Base-by-base conservation (phyloP, 2,113 vertebrate genomes). In the Gobio gobio region DNA sequence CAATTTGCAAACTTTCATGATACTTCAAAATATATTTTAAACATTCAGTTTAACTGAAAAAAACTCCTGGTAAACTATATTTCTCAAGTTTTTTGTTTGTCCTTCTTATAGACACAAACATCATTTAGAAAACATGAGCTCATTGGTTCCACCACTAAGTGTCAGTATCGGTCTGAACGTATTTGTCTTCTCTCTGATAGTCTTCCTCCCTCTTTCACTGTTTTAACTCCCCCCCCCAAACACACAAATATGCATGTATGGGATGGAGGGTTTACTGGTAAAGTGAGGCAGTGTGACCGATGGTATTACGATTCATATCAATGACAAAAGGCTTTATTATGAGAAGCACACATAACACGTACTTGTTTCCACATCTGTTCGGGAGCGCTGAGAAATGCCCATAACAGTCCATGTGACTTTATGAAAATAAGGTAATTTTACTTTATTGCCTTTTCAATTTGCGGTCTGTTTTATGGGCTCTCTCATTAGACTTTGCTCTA, bases 91-190 rank as follows among this genome's bases (percentile, higher is more conserved):
- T 54, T n/a, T 54, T 70, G 5, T n/a, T 22, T 40, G 18, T 56
- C 43, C 36, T 58, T 20, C 43, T 47, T 47, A 43, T 18, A 12
- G 26, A 7, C 36, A 81, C 24, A 51, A 13, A 29, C 3, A 26
- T 22, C 18, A 70, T 70, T 68, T 70, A 40, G 16, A 70, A 29
- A 36, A 70, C 2, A 36, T 47, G 14, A 26, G 20, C 26, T 74
- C 56, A 56, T 1, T 16, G 7, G 7, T 26, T 79, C 66, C 78
- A 72, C 68, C 82, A 79, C 84, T 79, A 56, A 80, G 82, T 56
- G 82, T 87, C 68, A 56, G 51, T 80, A 58, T 74, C 56, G 58
- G 78, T 75, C 56, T 56, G 66, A 74, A 63, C 2, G 8, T 6
- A 26, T 36, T 18, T n/a, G 18, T 29, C 20, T 33, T 47, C 18